A percentile compares a stretch with the other conserved stretches of the same genome.
Evolutionary conservation across 2,113 vertebrate species (phyloP).

Genomic region (Phylloscopus whistleri): DNA sequence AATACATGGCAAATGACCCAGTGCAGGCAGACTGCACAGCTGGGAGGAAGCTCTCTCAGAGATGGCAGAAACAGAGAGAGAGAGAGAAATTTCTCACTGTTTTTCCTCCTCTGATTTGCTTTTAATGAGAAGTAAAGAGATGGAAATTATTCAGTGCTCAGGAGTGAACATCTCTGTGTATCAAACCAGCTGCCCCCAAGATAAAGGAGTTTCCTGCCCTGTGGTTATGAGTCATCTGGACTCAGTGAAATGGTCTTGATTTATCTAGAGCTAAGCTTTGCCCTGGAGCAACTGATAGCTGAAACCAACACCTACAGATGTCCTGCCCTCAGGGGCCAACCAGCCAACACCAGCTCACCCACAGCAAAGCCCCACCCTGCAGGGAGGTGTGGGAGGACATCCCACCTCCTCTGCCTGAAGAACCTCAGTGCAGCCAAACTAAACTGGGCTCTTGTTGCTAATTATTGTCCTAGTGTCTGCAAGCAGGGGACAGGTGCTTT

Average conservation of each 20-base stretch:
- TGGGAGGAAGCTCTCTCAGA: not conserved
- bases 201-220: slow-evolving; percentile 42
- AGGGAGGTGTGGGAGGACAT: not conserved
- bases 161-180: slow-evolving; percentile 17
- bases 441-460: not conserved
- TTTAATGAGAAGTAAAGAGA: slow-evolving; percentile 31
- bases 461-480: not conserved
- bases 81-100: not conserved
- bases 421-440: not conserved
- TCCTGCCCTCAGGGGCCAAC: not conserved
- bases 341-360: not conserved
- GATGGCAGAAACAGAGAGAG: not conserved
- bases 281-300: not conserved
- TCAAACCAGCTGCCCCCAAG: not conserved
- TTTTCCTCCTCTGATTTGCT: slow-evolving; percentile 10
- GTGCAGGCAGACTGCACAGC: not conserved
- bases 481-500: not conserved
- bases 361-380: not conserved
- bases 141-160: slow-evolving; percentile 16
- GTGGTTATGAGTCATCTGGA: slow-evolving; percentile 32
- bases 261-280: slow-evolving; percentile 27
- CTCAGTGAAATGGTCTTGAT: slow-evolving; percentile 14
- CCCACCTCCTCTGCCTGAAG: not conserved
- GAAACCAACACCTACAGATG: not conserved
- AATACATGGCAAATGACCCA: not conserved